Base-by-base conservation (phyloP, 2,797 vertebrate species). In the Siniperca scherzeri region DNA sequence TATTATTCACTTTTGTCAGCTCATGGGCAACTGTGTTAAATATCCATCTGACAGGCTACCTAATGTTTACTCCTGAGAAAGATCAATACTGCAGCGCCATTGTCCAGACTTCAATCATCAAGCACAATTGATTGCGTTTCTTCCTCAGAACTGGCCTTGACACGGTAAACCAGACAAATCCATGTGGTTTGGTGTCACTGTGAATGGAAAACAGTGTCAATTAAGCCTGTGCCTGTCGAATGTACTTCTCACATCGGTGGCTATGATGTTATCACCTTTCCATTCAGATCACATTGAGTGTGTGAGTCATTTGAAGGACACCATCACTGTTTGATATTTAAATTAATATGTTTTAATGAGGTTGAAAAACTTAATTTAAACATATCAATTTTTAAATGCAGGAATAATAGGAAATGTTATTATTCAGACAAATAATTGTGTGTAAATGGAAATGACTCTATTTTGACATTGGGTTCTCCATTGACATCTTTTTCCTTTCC, bases 31-130 rank as follows among this genome's bases (percentile, higher is more conserved):
- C 82, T 82, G 82, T 85, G 78, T 81, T 84, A 85, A 89, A 82
- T 86, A 82, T 90, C 89, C 59, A 70, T 86, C 78, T 89, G 85
- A 88, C 83, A 75, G 86, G 60, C 71, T 70, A 84, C 70, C 83
- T 79, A 82, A 89, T 90, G 81, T 90, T 92, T 89, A 85, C 42
- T 70, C 59, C 74, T 4, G 64, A 81, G 72, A 76, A 77, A 79
- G 86, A 91, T 94, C 93, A 73, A 93, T 92, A 89, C 53, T 42
- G 13, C 83, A 76, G 80, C 19, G 14, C 78, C 74, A 80, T 70
- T 85, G 76, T 84, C 82, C 71, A 82, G 88, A 86, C 84, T 87
- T 92, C 84, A 91, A 92, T 87, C 78, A 81, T 91, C 79, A 88
- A 81, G 81, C 64, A 36, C 80, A 83, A 91, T 90, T 93, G 90